phyloP scores from a whole-genome alignment of 2,888 invertebrate species.

The Mesoligia furuncula region DNA sequence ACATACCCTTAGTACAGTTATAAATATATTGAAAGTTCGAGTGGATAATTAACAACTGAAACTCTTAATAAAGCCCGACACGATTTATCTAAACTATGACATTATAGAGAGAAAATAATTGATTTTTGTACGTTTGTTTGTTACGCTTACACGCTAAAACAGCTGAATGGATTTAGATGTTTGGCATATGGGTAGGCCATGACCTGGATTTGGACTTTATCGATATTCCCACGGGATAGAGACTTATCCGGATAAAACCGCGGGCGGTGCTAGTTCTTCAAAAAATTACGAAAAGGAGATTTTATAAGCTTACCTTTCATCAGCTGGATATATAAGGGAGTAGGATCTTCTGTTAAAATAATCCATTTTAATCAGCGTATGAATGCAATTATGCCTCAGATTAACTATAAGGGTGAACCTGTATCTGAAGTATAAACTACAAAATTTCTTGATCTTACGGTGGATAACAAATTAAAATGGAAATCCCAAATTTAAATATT shows the following conservation, averaged over 20 bases:
- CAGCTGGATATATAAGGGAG: not conserved
- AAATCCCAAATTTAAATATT: too few species aligned
- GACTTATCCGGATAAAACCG: not conserved
- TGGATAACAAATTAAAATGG: too few species aligned
- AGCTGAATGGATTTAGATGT: not conserved
- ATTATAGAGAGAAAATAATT: not conserved
- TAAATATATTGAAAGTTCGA: not conserved
- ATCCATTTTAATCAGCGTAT: too few species aligned
- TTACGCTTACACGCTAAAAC: not conserved
- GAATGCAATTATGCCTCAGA: too few species aligned
- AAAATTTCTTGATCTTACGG: too few species aligned
- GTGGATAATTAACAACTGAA: not conserved
- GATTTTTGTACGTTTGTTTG: not conserved
- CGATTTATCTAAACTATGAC: not conserved
- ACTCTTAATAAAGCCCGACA: not conserved
- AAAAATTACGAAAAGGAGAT: not conserved
- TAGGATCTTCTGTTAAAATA: too few species aligned
- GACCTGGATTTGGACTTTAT: not conserved
- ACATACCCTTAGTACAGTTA: not conserved
- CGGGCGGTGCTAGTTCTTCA: not conserved
- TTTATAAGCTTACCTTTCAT: not conserved
- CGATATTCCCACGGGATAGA: not conserved
- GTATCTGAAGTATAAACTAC: too few species aligned
- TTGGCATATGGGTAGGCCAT: not conserved
- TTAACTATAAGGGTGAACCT: too few species aligned